Evolutionary conservation across 2,888 invertebrate species (phyloP), one percentile per base, ranked within the genome.

Genomic region (Rhingia rostrata): DNA sequence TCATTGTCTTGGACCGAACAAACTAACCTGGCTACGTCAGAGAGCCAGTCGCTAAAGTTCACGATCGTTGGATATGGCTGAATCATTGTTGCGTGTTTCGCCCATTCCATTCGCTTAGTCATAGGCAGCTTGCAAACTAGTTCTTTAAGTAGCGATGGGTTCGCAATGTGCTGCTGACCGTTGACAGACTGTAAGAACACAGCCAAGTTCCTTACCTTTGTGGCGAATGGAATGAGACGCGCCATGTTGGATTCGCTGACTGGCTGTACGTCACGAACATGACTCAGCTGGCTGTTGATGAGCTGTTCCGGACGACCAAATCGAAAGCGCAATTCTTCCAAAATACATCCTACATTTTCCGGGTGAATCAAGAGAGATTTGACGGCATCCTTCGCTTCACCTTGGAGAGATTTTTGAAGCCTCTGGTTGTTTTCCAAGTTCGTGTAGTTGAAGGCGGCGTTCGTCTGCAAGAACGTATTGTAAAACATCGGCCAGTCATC

Each of bases 371-470:
- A 22, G n/a, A 22, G 22, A 22, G 22, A 22, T 22, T 22, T 22
- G 22, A 22, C 22, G 22, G 22, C 22, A 22, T 22, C 22, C 22
- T 22, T 22, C 22, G 22, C 22, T 22, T 83, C 73, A 39, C 75
- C 84, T 45, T 75, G 61, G 35, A 84, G 56, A 47, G 67, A 58
- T 67, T 64, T 82, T 32, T 77, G 67, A 22, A 84, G 63, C n/a
- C 66, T 33, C 37, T 77, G 66, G 49, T 60, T 66, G 53, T 86
- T 86, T 56, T 86, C 80, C n/a, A 70, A 53, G 53, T 81, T 77
- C 14, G 61, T 43, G 47, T 70, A 85, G 7, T 45, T 60, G 47
- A 67, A 86, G n/a, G 53, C 67, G 7, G 63, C 58, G 5, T 56
- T 86, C 33, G 85, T 72, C 12, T 84, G 70, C 12, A 58, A 6